Evolutionary conservation across 2,888 invertebrate genomes (phyloP).

Genomic region (Andrena marginata): DNA sequence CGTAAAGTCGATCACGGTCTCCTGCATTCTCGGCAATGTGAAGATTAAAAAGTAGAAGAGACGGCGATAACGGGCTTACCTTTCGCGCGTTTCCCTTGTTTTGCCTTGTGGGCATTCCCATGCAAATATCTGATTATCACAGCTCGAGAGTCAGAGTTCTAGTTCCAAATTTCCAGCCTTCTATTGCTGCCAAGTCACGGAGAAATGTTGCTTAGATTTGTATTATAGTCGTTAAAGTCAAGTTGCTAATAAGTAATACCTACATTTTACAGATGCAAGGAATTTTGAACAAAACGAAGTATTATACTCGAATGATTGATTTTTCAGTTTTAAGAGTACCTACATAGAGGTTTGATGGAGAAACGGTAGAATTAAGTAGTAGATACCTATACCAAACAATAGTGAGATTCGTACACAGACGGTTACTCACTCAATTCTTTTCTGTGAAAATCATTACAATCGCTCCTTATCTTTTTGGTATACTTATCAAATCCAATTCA

Average conservation of each 20-base stretch:
- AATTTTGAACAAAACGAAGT: too few species aligned
- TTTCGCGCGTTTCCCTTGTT: not conserved
- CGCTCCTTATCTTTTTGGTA: too few species aligned
- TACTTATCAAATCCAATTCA: too few species aligned
- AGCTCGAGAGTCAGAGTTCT: not conserved
- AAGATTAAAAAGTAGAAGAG: constrained; percentile 39
- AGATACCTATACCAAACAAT: too few species aligned
- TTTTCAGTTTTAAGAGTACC: too few species aligned
- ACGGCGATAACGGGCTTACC: constrained; percentile 44
- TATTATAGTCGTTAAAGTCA: not conserved
- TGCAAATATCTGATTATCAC: constrained; percentile 15
- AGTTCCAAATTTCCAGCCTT: not conserved
- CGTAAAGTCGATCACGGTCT: constrained; percentile 27
- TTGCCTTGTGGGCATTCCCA: not conserved
- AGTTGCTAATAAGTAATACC: not conserved
- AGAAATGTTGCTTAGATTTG: not conserved
- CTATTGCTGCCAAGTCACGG: not conserved
- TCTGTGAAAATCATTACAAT: too few species aligned
- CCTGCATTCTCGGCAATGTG: constrained; percentile 11
- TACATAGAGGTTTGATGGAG: too few species aligned
- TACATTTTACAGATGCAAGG: not conserved
- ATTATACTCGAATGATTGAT: too few species aligned
- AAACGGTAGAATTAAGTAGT: too few species aligned
- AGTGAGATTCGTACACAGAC: too few species aligned
- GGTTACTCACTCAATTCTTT: too few species aligned